Conservation (phyloP, 2,797 vertebrate genomes). For the Microhierax caerulescens region DNA sequence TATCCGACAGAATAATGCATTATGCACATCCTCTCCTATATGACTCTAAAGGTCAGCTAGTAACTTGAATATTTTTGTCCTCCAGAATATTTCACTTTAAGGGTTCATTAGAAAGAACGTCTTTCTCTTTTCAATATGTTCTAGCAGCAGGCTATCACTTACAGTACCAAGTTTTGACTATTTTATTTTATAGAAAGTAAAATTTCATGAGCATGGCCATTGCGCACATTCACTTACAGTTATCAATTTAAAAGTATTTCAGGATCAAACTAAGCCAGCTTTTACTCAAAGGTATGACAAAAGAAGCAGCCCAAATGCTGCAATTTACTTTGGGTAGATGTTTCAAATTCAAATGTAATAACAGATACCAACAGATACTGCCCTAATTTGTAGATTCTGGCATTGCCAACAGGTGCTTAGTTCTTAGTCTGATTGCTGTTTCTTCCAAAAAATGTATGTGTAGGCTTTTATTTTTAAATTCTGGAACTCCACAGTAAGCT, state of each 20-base stretch:
- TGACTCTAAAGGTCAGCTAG: conserved; percentile 74
- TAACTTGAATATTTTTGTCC: conserved; percentile 76
- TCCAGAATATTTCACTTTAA: conserved; percentile 73
- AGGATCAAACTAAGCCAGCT: conserved; percentile 64
- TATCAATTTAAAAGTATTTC: conserved; percentile 69
- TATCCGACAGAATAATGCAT: conserved; percentile 75
- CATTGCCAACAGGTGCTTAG: conserved; percentile 59
- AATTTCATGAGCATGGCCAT: conserved; percentile 50
- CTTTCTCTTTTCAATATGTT: conserved; percentile 71
- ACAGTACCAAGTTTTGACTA: conserved; percentile 56
- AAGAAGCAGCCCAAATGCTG: conserved; percentile 40
- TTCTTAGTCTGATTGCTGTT: conserved; percentile 46
- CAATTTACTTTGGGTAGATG: conserved; percentile 55
- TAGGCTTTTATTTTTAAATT: conserved; percentile 37
- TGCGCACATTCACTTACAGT: conserved; percentile 47
- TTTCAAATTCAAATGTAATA: conserved; percentile 73
- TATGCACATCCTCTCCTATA: conserved; percentile 69
- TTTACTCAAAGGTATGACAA: conserved; percentile 37
- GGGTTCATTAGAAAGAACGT: conserved; percentile 69
- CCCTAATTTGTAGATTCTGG: conserved; percentile 58
- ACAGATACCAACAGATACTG: conserved; percentile 50
- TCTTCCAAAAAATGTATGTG: conserved; percentile 5
- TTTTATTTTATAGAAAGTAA: conserved; percentile 68
- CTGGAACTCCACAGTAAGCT: conserved; percentile 43
- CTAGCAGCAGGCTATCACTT: conserved; percentile 71